phyloP scores from a whole-genome alignment of 1,140 invertebrate genomes.

The Drosophila kurseongensis region DNA sequence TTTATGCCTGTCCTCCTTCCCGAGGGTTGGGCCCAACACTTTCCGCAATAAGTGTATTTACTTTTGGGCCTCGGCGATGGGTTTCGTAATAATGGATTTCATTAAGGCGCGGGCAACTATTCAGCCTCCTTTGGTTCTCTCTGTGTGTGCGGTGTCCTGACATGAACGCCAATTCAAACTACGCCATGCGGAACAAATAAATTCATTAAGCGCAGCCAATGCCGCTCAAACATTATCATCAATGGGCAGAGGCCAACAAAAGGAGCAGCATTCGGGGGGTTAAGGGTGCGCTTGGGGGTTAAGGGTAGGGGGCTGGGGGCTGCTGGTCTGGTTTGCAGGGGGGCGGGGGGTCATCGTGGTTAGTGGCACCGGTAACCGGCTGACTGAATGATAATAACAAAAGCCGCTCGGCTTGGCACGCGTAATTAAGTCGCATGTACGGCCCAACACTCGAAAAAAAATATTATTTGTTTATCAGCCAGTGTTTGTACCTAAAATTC shows the following conservation, averaged over 20 bases:
- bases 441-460: slow-evolving; percentile 12
- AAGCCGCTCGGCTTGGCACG: slow-evolving; percentile 73
- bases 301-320: not conserved
- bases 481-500: too few species aligned
- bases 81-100: slow-evolving; percentile 82
- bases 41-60: slow-evolving; percentile 83
- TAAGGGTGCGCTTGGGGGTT: not conserved
- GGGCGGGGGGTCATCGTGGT: slow-evolving; percentile 15
- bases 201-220: slow-evolving; percentile 88
- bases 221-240: slow-evolving; percentile 77
- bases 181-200: slow-evolving; percentile 84
- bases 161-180: slow-evolving; percentile 77
- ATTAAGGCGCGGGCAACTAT: slow-evolving; percentile 69
- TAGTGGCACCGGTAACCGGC: slow-evolving; percentile 47
- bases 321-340: not conserved
- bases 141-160: slow-evolving; percentile 17
- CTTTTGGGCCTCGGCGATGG: slow-evolving; percentile 67
- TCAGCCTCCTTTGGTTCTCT: slow-evolving; percentile 44
- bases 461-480: too few species aligned
- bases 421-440: slow-evolving; percentile 80
- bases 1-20: slow-evolving; percentile 61
- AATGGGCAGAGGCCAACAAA: slow-evolving; percentile 50
- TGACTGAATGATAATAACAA: slow-evolving; percentile 81
- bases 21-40: slow-evolving; percentile 61
- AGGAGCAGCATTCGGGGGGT: slow-evolving; percentile 18